phyloP scores from a whole-genome alignment of 2,113 vertebrate species.

The Taurulus bubalis region DNA sequence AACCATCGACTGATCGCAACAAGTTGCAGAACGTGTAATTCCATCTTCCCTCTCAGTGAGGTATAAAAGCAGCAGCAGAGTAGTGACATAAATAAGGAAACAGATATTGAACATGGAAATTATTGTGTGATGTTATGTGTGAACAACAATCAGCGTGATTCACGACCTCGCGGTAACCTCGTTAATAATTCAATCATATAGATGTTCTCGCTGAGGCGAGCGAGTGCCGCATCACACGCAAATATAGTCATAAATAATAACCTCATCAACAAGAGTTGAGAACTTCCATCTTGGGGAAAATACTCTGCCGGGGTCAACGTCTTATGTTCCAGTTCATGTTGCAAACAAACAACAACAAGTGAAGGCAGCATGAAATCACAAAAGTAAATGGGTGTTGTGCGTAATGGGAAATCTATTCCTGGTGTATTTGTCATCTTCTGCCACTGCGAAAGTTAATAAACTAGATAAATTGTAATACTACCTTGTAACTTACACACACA shows the following conservation, averaged over 20 bases:
- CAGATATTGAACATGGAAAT: background rate
- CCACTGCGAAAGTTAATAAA: too few species aligned
- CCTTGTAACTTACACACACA: too few species aligned
- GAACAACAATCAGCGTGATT: background rate
- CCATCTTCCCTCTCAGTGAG: background rate
- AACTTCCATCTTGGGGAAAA: background rate
- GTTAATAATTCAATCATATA: background rate
- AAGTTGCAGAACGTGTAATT: background rate
- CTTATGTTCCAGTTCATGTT: background rate
- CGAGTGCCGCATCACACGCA: background rate
- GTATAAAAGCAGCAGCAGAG: background rate
- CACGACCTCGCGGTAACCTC: background rate
- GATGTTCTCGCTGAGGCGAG: background rate
- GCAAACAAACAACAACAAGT: background rate
- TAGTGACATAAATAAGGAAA: background rate
- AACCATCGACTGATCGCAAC: too few species aligned
- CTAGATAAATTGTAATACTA: too few species aligned
- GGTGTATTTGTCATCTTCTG: too few species aligned
- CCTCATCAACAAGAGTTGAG: background rate
- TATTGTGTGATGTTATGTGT: background rate
- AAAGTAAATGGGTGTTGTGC: too few species aligned
- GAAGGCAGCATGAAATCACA: background rate
- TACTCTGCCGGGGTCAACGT: background rate
- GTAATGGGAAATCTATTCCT: background rate
- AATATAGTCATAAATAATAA: background rate